Base-by-base conservation (phyloP, 1,140 invertebrate species). In the Cotesia glomerata region DNA sequence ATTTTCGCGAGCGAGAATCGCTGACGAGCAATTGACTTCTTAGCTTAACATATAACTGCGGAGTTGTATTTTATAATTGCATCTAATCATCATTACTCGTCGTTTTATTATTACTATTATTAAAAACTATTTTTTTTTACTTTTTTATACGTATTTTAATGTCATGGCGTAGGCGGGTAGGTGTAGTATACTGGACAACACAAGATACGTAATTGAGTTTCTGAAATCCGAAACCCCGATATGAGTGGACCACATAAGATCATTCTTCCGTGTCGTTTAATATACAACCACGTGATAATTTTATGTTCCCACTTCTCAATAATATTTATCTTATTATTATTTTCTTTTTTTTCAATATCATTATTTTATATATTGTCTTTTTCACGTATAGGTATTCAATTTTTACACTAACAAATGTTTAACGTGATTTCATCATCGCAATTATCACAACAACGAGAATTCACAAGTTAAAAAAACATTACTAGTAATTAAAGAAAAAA, bases 201-300 rank as follows among this genome's bases (percentile, higher is more conserved):
- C 26, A 26, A 26, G 26, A 26, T 26, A 26, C 26, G 26, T 26
- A 26, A 26, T 26, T 26, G 26, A 26, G 26, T 51, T 16, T 64
- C 9, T n/a, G 66, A 69, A 69, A 69, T 32, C 14, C 26, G 51
- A 69, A 34, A 69, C 66, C 66, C 45, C n/a, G 26, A 26, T 26
- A 26, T 26, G 26, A 26, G 26, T 26, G 26, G 26, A 79, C 74
- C 76, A 68, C 76, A 76, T 71, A 56, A 75, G 73, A 79, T 80
- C 79, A 80, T 78, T 73, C 72, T 80, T 69, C 76, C 73, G 68
- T 74, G 75, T 74, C 72, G 76, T 70, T 70, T 59, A 45, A 36
- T 64, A 72, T 52, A 52, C 26, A 67, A 13, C 4, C 58, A 71
- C 32, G 69, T 59, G 65, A 67, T 26, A 67, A 67, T 18, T 66